These are phyloP conservation scores for Lontra canadensis DNA, from an alignment of 2,113 vertebrate species.

Conservation along the genomic window DNA sequence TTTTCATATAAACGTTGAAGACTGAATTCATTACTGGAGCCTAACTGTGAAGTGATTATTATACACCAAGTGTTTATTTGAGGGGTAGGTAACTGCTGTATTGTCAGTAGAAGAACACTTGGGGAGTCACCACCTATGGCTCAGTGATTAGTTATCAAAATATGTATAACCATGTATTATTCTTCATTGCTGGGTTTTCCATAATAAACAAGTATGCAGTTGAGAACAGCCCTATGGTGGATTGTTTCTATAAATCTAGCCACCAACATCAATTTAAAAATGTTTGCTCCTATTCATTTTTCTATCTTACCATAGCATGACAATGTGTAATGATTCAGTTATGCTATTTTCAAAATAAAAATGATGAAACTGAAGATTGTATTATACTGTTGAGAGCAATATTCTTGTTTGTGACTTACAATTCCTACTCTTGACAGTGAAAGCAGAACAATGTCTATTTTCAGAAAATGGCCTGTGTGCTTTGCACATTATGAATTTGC, in stretches of 20 bases:
- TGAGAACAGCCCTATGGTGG: not conserved
- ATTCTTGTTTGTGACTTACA: not conserved
- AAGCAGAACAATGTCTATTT: slow-evolving; percentile 14
- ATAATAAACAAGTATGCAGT: not conserved
- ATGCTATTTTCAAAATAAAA: slow-evolving; percentile 42
- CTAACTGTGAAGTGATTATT: not conserved
- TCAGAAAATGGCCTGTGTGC: not conserved
- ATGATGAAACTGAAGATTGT: not conserved
- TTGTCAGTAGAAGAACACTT: not conserved
- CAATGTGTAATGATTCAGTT: slow-evolving; percentile 3
- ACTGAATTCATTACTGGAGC: not conserved
- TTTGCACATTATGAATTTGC: not conserved
- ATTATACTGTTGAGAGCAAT: not conserved
- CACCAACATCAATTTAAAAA: not conserved
- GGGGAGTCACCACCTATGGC: not conserved
- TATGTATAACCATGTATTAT: not conserved
- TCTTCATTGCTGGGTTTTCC: not conserved
- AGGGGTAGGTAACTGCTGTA: accelerated
- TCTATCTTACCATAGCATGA: not conserved
- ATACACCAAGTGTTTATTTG: not conserved
- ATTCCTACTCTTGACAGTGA: not conserved
- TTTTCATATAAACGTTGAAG: not conserved
- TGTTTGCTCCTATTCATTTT: not conserved
- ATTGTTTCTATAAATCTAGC: not conserved
- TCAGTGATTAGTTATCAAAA: not conserved